Percentiles rank a stretch among this genome's conserved stretches.
Evolutionary conservation across 1,140 invertebrate genomes (phyloP).

Genomic region (Pogonognathellus flavescens): DNA sequence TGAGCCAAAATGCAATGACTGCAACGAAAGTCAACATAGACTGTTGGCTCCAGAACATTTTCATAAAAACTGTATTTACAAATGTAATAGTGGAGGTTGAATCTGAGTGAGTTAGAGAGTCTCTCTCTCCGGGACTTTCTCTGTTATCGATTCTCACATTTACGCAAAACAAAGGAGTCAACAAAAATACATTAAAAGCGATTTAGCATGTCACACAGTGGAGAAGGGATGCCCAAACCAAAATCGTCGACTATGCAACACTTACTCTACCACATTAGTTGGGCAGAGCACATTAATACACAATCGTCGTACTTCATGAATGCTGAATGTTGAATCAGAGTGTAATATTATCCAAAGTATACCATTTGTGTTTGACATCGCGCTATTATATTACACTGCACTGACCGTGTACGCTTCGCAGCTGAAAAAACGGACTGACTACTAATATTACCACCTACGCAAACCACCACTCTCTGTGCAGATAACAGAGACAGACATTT

Average conservation of each 20-base stretch:
- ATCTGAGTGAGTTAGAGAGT: constrained; percentile 13
- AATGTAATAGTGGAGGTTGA: neutral
- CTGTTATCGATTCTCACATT: constrained; percentile 30
- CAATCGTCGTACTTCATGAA: neutral
- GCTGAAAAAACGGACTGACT: neutral
- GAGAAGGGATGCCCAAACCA: constrained; percentile 14
- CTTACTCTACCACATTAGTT: neutral
- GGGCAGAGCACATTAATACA: neutral
- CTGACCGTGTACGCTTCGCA: neutral
- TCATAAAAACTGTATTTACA: too few relatives aligned
- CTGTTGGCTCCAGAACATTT: too few relatives aligned
- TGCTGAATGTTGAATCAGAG: neutral
- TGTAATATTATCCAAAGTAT: constrained; percentile 33
- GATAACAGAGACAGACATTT: too few relatives aligned
- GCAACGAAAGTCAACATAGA: too few relatives aligned
- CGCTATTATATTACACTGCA: constrained; percentile 4
- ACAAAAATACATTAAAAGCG: constrained; percentile 33
- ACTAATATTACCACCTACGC: too few relatives aligned
- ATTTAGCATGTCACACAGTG: constrained; percentile 21
- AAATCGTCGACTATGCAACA: neutral
- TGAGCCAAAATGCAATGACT: too few relatives aligned
- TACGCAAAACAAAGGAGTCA: constrained; percentile 42
- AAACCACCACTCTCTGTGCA: too few relatives aligned
- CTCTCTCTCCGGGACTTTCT: constrained; percentile 11
- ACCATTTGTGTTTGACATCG: neutral